These are phyloP conservation scores for Myodes glareolus DNA, from an alignment of 2,113 vertebrate genomes.

Conservation along the genomic window DNA sequence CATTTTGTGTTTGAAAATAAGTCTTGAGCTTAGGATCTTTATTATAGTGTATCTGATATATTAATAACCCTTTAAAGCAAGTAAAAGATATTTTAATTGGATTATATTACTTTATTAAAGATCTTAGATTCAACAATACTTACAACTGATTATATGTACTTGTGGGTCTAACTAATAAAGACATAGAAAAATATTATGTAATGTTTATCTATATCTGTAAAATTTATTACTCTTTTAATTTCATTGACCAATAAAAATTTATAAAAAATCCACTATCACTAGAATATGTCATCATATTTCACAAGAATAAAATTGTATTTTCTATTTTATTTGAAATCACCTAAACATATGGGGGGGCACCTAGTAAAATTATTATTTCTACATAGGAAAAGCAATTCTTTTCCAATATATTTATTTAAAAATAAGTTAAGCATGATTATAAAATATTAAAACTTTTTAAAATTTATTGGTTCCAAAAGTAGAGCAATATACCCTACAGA, in stretches of 20 bases:
- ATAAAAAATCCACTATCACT: background rate
- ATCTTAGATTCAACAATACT: background rate
- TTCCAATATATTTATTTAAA: background rate
- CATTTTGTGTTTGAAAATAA: background rate
- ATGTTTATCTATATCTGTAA: background rate
- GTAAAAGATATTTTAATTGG: background rate
- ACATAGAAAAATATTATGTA: background rate
- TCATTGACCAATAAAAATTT: background rate
- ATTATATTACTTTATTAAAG: background rate
- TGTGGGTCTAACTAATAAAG: background rate
- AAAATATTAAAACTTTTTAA: background rate
- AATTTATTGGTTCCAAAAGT: background rate
- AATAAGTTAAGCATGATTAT: background rate
- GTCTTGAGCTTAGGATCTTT: background rate
- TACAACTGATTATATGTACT: background rate
- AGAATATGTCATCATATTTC: background rate
- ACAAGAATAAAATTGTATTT: background rate
- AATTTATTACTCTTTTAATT: background rate
- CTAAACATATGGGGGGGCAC: background rate
- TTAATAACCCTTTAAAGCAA: background rate
- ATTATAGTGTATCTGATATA: background rate
- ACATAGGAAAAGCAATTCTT: fast-evolving
- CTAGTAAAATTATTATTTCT: background rate
- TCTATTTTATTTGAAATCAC: background rate
- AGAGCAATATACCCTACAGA: background rate